Percentiles rank a stretch among this genome's conserved stretches.
Evolutionary conservation across 2,113 vertebrate species (phyloP).

Genomic region (Muntiacus reevesi): DNA sequence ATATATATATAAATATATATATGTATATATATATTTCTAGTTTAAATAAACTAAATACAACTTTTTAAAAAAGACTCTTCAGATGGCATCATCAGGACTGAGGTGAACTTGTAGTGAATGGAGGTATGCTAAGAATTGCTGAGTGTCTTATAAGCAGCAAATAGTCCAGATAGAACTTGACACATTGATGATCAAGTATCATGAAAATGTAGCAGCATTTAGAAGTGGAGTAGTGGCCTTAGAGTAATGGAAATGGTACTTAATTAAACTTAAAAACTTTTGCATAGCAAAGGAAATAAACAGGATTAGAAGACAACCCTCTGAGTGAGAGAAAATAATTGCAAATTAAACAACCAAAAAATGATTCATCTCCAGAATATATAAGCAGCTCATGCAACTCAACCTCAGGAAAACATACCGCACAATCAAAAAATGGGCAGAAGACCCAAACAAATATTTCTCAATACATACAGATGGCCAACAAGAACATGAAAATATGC

Average conservation of each 20-base stretch:
- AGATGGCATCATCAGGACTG: conserved; percentile 25
- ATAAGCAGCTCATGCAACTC: neutral
- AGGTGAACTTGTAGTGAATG: conserved; percentile 7
- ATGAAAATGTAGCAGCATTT: conserved; percentile 53
- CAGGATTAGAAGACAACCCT: neutral
- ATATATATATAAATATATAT: no score
- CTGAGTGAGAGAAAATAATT: neutral
- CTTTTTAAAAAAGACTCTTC: conserved; percentile 2
- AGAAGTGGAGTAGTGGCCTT: conserved; percentile 30
- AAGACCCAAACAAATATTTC: neutral
- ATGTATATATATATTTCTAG: neutral
- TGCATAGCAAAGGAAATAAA: neutral
- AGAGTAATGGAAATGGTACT: neutral
- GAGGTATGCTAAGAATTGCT: conserved; percentile 25
- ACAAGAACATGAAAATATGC: neutral
- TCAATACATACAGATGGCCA: neutral
- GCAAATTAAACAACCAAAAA: neutral
- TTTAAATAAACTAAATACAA: neutral
- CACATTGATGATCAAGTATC: conserved; percentile 43
- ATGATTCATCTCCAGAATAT: neutral
- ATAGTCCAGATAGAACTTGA: neutral
- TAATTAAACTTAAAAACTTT: neutral
- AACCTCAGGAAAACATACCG: neutral
- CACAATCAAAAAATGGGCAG: neutral
- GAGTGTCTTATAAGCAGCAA: conserved; percentile 47